Evolutionary conservation across 1,140 invertebrate species (phyloP).

Genomic region (Zaprionus tsacasi): DNA sequence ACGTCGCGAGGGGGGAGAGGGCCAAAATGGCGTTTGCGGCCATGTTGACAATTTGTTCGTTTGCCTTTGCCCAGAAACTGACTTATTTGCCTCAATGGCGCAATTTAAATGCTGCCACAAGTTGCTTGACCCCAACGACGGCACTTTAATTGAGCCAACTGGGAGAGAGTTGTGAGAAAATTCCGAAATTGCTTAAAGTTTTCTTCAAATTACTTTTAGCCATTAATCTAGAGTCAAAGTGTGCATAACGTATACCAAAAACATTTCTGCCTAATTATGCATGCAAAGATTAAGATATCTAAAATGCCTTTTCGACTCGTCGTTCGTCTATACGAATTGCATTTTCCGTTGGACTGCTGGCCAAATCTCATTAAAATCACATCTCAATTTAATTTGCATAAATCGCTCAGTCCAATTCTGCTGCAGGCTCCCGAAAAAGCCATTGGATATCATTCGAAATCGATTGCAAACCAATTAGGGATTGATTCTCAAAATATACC

Average conservation of each 20-base stretch:
- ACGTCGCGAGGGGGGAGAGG: background rate
- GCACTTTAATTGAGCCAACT: conserved; percentile 5
- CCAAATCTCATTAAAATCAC: conserved; percentile 72
- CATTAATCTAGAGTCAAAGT: background rate
- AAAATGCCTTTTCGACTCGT: background rate
- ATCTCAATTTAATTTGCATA: conserved; percentile 75
- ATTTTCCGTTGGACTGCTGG: conserved; percentile 9
- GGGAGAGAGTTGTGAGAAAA: background rate
- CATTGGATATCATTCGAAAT: conserved; percentile 62
- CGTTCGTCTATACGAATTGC: background rate
- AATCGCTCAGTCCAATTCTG: conserved; percentile 52
- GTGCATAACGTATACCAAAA: background rate
- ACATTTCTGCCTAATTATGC: background rate
- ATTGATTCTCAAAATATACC: conserved; percentile 57
- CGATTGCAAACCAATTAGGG: conserved; percentile 71
- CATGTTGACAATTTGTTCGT: conserved; percentile 76
- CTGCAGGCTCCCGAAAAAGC: conserved; percentile 11
- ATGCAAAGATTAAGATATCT: conserved; percentile 2
- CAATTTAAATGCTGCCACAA: conserved; percentile 64
- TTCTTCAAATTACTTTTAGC: background rate
- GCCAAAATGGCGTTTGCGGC: conserved; percentile 37
- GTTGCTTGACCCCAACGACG: conserved; percentile 54
- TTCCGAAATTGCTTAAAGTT: background rate
- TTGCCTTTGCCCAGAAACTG: conserved; percentile 52
- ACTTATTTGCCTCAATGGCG: conserved; percentile 69